A percentile compares a stretch with the other conserved stretches of the same genome.
Conservation (phyloP, 2,797 vertebrate species). For the Tadarida brasiliensis region DNA sequence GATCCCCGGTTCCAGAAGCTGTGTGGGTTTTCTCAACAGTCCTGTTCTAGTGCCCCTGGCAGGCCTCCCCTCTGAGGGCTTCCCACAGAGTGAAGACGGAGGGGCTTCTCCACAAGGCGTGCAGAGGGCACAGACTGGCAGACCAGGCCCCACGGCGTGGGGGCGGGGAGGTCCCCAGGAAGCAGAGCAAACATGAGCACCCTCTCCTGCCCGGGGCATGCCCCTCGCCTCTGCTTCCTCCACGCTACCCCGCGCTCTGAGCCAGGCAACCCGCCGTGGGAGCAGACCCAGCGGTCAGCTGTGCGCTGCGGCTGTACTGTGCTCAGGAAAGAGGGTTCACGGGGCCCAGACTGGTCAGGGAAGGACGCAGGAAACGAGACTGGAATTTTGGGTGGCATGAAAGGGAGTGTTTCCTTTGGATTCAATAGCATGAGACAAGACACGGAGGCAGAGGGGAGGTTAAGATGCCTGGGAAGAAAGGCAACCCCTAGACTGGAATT, state of each 20-base stretch:
- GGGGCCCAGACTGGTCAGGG: neutral
- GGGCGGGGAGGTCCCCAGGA: neutral
- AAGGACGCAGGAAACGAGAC: neutral
- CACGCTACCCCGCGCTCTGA: accelerated
- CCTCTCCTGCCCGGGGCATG: neutral
- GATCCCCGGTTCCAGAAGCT: neutral
- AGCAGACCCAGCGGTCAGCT: accelerated
- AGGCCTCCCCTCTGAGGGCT: neutral
- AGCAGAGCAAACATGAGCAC: neutral
- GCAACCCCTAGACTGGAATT: neutral
- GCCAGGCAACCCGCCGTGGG: accelerated
- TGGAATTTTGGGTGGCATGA: neutral
- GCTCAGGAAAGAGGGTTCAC: neutral
- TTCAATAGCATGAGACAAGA: neutral
- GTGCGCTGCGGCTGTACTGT: accelerated
- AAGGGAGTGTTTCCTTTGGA: neutral
- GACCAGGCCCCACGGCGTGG: neutral
- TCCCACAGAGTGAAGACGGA: neutral
- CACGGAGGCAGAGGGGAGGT: neutral
- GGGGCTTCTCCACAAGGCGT: neutral
- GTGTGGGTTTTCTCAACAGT: neutral
- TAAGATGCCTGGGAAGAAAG: neutral
- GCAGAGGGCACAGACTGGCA: neutral
- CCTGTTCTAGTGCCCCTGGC: neutral
- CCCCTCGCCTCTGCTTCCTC: neutral